Evolutionary conservation across 2,113 vertebrate species (phyloP).

Genomic region (Tragelaphus scriptus): DNA sequence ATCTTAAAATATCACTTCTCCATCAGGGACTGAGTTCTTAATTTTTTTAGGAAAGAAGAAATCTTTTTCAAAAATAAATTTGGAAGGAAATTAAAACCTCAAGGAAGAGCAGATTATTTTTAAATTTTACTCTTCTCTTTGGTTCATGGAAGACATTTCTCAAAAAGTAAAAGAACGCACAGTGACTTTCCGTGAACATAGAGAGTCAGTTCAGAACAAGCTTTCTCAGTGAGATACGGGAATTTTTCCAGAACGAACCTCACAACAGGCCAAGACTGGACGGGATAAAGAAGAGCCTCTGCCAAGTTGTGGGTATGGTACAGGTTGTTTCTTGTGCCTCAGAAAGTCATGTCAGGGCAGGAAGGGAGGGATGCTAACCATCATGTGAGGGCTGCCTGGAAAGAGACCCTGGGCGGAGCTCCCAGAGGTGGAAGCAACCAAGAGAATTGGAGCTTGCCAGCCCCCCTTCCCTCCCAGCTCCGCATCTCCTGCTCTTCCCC

Average conservation of each 20-base stretch:
- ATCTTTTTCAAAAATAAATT: not conserved
- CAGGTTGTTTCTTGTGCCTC: not conserved
- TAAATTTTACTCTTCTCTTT: not conserved
- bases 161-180: not conserved
- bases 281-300: not conserved
- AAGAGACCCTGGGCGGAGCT: not conserved
- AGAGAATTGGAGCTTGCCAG: fast-evolving
- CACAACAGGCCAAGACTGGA: not conserved
- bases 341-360: not conserved
- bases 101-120: not conserved
- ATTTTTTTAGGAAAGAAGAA: not conserved
- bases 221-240: fast-evolving
- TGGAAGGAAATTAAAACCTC: not conserved
- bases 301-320: not conserved
- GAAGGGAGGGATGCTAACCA: too few relatives aligned
- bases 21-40: not conserved
- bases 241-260: not conserved
- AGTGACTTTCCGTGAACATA: not conserved
- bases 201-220: not conserved
- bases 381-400: not conserved
- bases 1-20: not conserved
- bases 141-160: not conserved
- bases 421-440: not conserved
- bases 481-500: fast-evolving
- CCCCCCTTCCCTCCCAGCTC: too few relatives aligned